Evolutionary conservation across 2,113 vertebrate species (phyloP).

Genomic region (Sisor rabdophorus): DNA sequence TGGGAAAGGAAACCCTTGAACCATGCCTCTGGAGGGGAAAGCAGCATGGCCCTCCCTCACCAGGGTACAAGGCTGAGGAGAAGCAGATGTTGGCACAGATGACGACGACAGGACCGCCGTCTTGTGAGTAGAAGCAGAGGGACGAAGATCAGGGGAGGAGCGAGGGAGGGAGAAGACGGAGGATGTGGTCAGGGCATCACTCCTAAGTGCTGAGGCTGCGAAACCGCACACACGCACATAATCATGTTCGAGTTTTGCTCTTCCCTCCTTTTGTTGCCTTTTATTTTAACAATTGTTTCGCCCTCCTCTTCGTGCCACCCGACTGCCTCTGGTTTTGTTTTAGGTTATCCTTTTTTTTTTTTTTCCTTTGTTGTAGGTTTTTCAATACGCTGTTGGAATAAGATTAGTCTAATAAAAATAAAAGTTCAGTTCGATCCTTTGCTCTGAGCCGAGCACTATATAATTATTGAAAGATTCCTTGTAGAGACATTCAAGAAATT

Average conservation of each 20-base stretch:
- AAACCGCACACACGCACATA: slow-evolving; percentile 51
- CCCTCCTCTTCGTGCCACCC: slow-evolving; percentile 14
- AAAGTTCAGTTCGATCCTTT: background rate
- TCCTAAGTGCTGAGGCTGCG: slow-evolving; percentile 50
- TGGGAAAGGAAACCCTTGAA: slow-evolving; percentile 45
- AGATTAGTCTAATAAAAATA: too few relatives aligned
- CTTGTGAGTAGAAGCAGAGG: slow-evolving; percentile 24
- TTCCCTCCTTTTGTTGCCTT: slow-evolving; percentile 40
- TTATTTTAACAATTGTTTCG: slow-evolving; percentile 21
- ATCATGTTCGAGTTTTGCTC: slow-evolving; percentile 36
- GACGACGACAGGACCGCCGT: slow-evolving; percentile 29
- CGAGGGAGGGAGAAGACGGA: slow-evolving; percentile 37
- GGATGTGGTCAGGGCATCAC: slow-evolving; percentile 53
- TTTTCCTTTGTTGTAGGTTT: background rate
- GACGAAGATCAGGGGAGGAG: slow-evolving; percentile 13
- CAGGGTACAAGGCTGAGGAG: slow-evolving; percentile 40
- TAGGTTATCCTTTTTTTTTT: background rate
- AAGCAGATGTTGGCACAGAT: slow-evolving; percentile 51
- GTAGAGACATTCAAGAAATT: too few relatives aligned
- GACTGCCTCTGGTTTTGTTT: slow-evolving; percentile 27
- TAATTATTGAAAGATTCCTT: too few relatives aligned
- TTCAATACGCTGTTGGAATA: background rate
- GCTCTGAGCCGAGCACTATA: too few relatives aligned
- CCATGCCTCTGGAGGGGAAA: slow-evolving; percentile 44
- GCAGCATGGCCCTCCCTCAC: slow-evolving; percentile 32